Evolutionary conservation across 1,140 invertebrate genomes (phyloP), one percentile per base, ranked within the genome.

Genomic region (Drosophila punjabiensis): DNA sequence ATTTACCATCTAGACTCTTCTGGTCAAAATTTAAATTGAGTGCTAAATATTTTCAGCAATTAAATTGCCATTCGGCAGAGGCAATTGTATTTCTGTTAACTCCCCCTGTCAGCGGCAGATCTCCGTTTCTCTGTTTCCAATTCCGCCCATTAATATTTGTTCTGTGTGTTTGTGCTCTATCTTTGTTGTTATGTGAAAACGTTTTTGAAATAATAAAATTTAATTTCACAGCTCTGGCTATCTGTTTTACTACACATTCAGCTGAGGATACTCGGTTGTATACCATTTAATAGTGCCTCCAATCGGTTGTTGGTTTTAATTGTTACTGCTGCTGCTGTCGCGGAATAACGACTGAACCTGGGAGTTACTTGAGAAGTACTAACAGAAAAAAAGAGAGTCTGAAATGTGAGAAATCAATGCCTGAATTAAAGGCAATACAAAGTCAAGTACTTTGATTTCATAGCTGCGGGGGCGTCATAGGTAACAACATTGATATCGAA

Each of bases 281-380:
- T 83, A 88, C 85, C 79, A 81, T 82, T 82, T 64, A 83, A 77
- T 60, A 76, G 59, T 47, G 63, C 66, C 69, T 67, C 58, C 74
- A 85, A 85, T 68, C 45, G 71, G 66, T 59, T 78, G 85, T 88
- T 88, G 70, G 33, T 79, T 89, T 88, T 88, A 88, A 88, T 81
- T 89, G 85, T 89, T 85, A 89, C 65, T 89, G 74, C 77, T 24
- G 55, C 28, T 52, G 50, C 50, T 9, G n/a, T 43, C 59, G 61
- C 45, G 79, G 81, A 81, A 78, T n/a, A n/a, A n/a, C 74, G 64
- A 85, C 84, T 78, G 73, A 64, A 35, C 48, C 52, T 28, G 13
- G 13, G 20, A 58, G 14, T 58, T 58, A 58, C 55, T 58, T 28
- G 35, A 28, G 20, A 39, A 28, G 55, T 58, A 58, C 20, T 16